Percentiles rank a stretch among this genome's conserved stretches.
These are phyloP conservation scores for Aphodius sticticus DNA, from an alignment of 2,888 invertebrate genomes.

Conservation along the genomic window DNA sequence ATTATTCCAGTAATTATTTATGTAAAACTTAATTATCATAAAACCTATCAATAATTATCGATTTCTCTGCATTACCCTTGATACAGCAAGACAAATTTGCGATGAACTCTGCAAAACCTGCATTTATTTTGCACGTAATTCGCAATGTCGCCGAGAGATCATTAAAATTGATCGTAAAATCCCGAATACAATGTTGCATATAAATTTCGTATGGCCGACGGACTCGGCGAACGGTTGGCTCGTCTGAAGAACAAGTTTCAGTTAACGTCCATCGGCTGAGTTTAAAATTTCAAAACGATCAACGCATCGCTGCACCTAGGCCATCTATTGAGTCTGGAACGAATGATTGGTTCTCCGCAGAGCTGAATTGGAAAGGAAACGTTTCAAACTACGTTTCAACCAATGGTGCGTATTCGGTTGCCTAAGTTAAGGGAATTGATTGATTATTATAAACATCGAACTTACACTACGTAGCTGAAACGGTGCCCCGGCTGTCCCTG, in stretches of 20 bases:
- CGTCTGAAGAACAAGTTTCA: neutral
- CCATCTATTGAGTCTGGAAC: neutral
- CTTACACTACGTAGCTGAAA: no score
- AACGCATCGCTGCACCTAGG: neutral
- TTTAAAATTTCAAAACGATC: conserved; percentile 14
- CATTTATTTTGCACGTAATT: neutral
- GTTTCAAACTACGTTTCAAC: neutral
- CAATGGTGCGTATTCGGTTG: neutral
- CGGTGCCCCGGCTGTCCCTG: no score
- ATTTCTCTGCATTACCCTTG: neutral
- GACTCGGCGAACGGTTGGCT: neutral
- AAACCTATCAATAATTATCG: neutral
- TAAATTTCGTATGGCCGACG: neutral
- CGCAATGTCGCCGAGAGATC: neutral
- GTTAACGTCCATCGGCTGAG: neutral
- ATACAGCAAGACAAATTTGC: neutral
- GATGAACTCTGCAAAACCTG: neutral
- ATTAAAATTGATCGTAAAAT: neutral
- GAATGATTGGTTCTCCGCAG: neutral
- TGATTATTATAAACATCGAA: no score
- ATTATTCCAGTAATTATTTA: no score
- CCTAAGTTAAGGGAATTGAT: neutral
- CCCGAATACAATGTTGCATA: neutral
- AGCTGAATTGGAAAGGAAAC: neutral
- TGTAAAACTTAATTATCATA: neutral